phyloP scores from a whole-genome alignment of 2,888 invertebrate species.

The Bombyx huttoni region DNA sequence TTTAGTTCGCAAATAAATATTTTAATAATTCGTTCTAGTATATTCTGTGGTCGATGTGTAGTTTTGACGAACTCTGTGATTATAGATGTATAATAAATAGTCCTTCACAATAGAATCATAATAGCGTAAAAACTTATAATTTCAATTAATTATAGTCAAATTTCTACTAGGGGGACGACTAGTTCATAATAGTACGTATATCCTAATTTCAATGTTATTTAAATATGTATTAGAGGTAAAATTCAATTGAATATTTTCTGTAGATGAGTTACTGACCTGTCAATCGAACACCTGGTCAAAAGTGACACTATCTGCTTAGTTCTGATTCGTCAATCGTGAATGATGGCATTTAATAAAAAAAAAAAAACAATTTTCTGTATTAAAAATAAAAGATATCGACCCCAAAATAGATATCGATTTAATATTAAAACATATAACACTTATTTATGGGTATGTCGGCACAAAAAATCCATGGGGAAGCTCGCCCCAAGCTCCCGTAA shows the following conservation, averaged over 20 bases:
- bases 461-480: neutral
- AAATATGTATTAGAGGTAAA: too few relatives aligned
- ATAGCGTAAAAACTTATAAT: too few relatives aligned
- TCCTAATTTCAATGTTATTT: too few relatives aligned
- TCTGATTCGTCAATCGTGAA: neutral
- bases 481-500: constrained; percentile 36
- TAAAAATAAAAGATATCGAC: neutral
- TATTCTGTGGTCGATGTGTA: too few relatives aligned
- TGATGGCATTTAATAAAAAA: neutral
- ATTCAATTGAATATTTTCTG: too few relatives aligned
- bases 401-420: neutral
- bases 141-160: too few relatives aligned
- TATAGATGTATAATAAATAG: too few relatives aligned
- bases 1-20: too few relatives aligned
- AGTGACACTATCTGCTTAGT: constrained; percentile 14
- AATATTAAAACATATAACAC: neutral
- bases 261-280: constrained; percentile 10
- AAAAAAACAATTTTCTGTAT: neutral
- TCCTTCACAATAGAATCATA: too few relatives aligned
- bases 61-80: too few relatives aligned
- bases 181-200: too few relatives aligned
- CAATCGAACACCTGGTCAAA: constrained; percentile 31
- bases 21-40: neutral
- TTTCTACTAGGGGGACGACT: too few relatives aligned
- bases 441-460: neutral